Evolutionary conservation across 2,113 vertebrate species (phyloP), one percentile per base, ranked within the genome.

Genomic region (Serinus canaria): DNA sequence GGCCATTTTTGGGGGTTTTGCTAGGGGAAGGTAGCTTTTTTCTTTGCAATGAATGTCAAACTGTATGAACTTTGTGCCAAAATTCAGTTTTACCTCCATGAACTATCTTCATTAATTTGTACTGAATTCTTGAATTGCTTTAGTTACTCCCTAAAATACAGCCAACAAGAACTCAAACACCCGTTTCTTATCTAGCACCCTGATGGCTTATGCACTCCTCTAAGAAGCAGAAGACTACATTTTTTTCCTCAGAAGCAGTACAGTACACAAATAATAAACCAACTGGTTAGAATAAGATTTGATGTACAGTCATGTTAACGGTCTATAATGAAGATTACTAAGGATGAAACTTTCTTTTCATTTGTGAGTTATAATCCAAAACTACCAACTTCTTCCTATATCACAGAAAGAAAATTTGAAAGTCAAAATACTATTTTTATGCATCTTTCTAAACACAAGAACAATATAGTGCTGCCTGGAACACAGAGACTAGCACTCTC

Each of bases 1-100:
- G 15, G 1, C 3, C 9, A 1, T 41, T 39, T 41, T 3, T 9
- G 2, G 7, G 14, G 14, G 17, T 5, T 8, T 23, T 52, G 4
- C 11, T 15, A 10, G 6, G 5, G 9, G 1, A 3, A 4, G 10
- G 16, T 11, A 35, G 15, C 6, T 5, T 15, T 33, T 31, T 12
- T 55, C 64, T 92, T 30, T 62, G 4, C 10, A 74, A 24, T 58
- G 9, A 52, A 70, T 24, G 19, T 2, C 25, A 67, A 67, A 67
- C 5, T 46, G 2, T 11, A 47, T 28, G 25, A 93, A 58, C 46
- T 70, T 44, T 27, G 8, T 35, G 14, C 10, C 43, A 89, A 81
- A 84, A 89, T 55, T 41, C 43, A 75, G 25, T 59, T 39, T 84
- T 31, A 78, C 7, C 20, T 63, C 8, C 28, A 43, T 13, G 25